phyloP scores from a whole-genome alignment of 2,113 vertebrate species.

The Rana temporaria region DNA sequence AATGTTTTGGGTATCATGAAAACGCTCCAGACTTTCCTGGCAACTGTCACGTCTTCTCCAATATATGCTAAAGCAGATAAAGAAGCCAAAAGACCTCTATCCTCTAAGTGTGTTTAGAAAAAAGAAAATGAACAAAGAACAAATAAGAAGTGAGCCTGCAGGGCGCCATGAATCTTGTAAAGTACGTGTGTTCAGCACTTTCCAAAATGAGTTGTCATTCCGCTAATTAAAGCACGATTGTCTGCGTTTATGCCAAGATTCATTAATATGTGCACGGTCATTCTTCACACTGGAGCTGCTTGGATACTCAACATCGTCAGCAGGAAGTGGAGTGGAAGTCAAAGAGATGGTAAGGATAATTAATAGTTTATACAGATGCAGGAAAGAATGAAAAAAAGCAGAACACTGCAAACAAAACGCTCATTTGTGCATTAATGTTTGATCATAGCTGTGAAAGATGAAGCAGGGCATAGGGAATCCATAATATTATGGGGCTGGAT shows the following conservation, averaged over 20 bases:
- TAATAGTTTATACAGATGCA: neutral
- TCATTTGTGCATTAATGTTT: too few species aligned
- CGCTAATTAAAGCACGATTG: constrained; percentile 49
- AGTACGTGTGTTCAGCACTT: constrained; percentile 46
- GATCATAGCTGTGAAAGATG: too few species aligned
- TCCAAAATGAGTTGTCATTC: constrained; percentile 52
- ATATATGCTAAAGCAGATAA: neutral
- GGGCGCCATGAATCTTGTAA: constrained; percentile 40
- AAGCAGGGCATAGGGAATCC: too few species aligned
- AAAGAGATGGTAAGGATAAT: neutral
- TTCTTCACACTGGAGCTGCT: constrained; percentile 35
- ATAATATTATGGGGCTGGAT: too few species aligned
- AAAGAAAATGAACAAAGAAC: constrained; percentile 29
- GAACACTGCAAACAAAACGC: neutral
- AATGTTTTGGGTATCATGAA: constrained; percentile 4
- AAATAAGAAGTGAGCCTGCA: constrained; percentile 30
- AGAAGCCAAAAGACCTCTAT: neutral
- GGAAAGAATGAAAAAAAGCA: neutral
- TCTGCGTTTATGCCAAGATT: constrained; percentile 46
- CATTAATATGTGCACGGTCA: constrained; percentile 43
- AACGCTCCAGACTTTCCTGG: neutral
- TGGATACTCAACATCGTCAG: neutral
- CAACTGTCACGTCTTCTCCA: neutral
- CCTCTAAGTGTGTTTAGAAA: neutral
- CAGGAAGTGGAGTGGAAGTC: neutral